A percentile compares a stretch with the other conserved stretches of the same genome.
phyloP scores from a whole-genome alignment of 92 coral and sea anemone genomes.

The Parazoanthus darwini region DNA sequence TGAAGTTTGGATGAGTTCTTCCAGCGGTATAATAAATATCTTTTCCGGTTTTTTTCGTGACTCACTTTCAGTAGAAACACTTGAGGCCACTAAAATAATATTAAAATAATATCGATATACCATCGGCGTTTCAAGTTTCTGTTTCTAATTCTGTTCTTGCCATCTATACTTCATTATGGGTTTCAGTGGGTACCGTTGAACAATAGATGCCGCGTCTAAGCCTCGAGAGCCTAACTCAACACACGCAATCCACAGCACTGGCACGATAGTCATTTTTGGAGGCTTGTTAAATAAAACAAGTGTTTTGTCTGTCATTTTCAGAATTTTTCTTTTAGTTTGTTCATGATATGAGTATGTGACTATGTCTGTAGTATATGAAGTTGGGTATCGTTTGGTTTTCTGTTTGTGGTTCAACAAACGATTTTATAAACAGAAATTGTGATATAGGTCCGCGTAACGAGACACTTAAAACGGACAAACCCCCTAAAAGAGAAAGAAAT shows the following conservation, averaged over 20 bases:
- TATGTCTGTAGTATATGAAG: not conserved
- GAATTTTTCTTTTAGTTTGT: not conserved
- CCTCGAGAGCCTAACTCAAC: not conserved
- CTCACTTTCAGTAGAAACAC: slow-evolving; percentile 2
- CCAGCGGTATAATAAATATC: not conserved
- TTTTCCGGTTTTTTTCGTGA: not conserved
- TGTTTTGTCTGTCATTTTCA: not conserved
- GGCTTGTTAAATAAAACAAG: not conserved
- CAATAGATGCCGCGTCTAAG: slow-evolving; percentile 17
- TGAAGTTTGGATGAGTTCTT: not conserved
- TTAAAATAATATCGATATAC: slow-evolving; percentile 17
- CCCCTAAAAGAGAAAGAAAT: not conserved
- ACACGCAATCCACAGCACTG: slow-evolving; percentile 33
- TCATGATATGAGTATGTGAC: not conserved
- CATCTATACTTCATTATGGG: slow-evolving; percentile 2
- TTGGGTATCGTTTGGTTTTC: not conserved
- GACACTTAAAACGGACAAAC: not conserved
- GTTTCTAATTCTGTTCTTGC: slow-evolving; percentile 25
- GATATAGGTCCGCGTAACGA: not conserved
- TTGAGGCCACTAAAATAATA: not conserved
- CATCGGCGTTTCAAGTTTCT: slow-evolving; percentile 27
- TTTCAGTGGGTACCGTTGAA: slow-evolving; percentile 8
- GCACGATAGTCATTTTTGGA: not conserved
- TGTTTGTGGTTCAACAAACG: not conserved
- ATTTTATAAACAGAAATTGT: slow-evolving; percentile 7